Base-by-base conservation (phyloP, 2,888 invertebrate genomes). In the Ophion ellenae region DNA sequence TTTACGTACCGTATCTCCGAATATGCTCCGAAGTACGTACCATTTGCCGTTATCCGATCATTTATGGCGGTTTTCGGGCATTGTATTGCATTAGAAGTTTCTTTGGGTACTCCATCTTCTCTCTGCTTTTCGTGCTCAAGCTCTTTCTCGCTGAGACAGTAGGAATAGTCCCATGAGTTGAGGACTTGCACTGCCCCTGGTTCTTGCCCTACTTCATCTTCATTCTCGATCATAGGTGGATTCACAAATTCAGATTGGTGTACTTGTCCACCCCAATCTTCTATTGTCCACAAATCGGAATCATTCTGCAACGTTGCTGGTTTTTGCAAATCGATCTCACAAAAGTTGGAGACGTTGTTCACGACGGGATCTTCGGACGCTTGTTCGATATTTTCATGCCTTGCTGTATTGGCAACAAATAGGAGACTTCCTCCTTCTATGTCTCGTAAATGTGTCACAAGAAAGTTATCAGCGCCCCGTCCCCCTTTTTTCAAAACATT, bases 301-400 rank as follows among this genome's bases (percentile, higher is more conserved):
- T 67, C 40, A 67, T 36, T 28, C 9, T 40, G 40, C 17, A 40
- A 20, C n/a, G 10, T 40, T 9, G 9, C 40, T 40, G 40, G 66
- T 17, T 32, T 67, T 67, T 67, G 17, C 9, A 24, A 67, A 20
- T 45, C 20, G 20, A 67, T 9, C 28, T 70, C 70, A 47, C 47
- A 28, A 47, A 14, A 53, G 45, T 53, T 69, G 10, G 70, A 70
- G n/a, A 70, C 70, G 20, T 70, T 47, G 28, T 69, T 40, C 7
- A 53, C 17, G 45, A 24, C 70, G 17, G 11, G 28, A 5, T 17
- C 32, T 32, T 32, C 32, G 32, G 32, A 32, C 32, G 32, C 32
- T 32, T 32, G 32, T 4, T 32, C 32, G 1, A 32, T 2, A 32
- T 32, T 32, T 32, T 32, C 0, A 32, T 32, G 32, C 32, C 4